Evolutionary conservation across 2,888 invertebrate genomes (phyloP), one percentile per base, ranked within the genome.

Genomic region (Dryobotodes eremita): DNA sequence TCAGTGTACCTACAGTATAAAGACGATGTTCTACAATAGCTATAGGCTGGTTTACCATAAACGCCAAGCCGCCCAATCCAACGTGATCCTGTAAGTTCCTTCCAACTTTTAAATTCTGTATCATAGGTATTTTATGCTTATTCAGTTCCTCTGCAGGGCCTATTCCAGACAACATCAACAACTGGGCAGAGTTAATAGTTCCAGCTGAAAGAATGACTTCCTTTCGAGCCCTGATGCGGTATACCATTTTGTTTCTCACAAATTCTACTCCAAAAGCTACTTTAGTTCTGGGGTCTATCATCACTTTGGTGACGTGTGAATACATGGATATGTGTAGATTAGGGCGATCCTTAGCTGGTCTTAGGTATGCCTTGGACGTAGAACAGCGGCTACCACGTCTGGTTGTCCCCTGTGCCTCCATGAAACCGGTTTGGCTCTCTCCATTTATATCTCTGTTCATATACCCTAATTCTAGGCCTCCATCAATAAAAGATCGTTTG

Each of bases 201-300:
- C 99, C 99, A 0, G 98, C 99, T 1, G 99, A 98, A 3, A 99
- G 92, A 71, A 99, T 98, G 0, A 99, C 98, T 94, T 99, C 99
- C 92, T 98, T 99, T 55, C 97, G 97, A 0, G 99, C 98, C 79
- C 98, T 96, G 3, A 99, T 97, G 71, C 98, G 97, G 89, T 98
- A 97, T 0, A 98, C 92, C 94, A 98, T 98, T 71, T 98, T 98
- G 73, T 98, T 98, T 66, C 98, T 97, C 5, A 98, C 95, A 90
- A 99, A 98, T 91, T 98, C 98, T 0, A 99, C 98, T 0, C 99
- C 99, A 92, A 98, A 98, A 0, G 99, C 98, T 31, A 98, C 95
- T 92, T 98, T 98, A 0, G 98, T 98, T 61, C 97, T 96, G 1
- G 98, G 98, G 92, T 98, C 98, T 87, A 98, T 98, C 89, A 98